Evolutionary conservation across 2,113 vertebrate species (phyloP), one percentile per base, ranked within the genome.

Genomic region (Salvator merianae): DNA sequence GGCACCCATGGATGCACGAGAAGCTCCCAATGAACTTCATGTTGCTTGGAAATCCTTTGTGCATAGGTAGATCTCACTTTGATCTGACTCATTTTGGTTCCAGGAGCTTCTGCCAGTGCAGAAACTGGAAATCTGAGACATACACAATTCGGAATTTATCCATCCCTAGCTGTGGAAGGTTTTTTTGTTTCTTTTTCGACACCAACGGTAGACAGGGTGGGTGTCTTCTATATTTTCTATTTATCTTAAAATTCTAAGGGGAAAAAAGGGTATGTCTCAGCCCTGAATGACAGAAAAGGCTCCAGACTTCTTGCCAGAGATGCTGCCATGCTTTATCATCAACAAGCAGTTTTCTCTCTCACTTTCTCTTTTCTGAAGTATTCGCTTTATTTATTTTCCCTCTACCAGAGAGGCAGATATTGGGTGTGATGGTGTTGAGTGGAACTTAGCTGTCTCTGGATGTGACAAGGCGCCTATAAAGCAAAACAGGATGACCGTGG

Each of bases 381-480:
- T 63, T 50, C 38, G 7, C 16, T 38, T n/a, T 18, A 12, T 28
- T 28, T 3, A 3, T 38, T 26, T 32, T 7, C 28, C 71, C 34
- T 30, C 20, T 65, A 14, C 36, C 76, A 59, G n/a, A 38, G n/a
- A 70, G n/a, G 59, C 3, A 70, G n/a, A 70, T 4, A 12, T 4
- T 18, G 63, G 77, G 89, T 85, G 66, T 1, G 71, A 43, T 40
- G 78, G 77, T 83, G 30, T 32, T 79, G 85, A 87, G 55, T 73
- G 76, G 75, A 66, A n/a, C 75, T 34, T 72, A 83, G 28, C 43
- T 84, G 47, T 75, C 77, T 82, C 47, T 14, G 72, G 77, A 80
- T 36, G 62, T 72, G 75, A 79, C 71, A 59, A 0, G 0, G 22
- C 75, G 78, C 55, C 28, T 77, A 77, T 40, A 78, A 47, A 81